Conservation (phyloP, 2,888 invertebrate genomes). For the Rhopalosiphum nymphaeae region DNA sequence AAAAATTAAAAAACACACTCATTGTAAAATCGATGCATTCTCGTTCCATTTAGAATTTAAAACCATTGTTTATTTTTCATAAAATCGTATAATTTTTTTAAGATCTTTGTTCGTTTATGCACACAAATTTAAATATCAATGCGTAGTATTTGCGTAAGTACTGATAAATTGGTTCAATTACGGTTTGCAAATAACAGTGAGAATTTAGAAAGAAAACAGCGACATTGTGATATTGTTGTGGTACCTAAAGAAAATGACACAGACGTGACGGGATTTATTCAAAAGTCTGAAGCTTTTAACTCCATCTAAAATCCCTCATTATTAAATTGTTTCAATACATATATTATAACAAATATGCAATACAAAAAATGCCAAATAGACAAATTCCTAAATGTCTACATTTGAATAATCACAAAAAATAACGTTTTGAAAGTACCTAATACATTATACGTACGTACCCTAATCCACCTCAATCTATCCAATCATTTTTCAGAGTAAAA, state of each 20-base stretch:
- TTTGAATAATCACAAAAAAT: slow-evolving; percentile 18
- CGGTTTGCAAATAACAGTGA: background rate
- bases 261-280: slow-evolving; percentile 24
- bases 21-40: background rate
- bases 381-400: background rate
- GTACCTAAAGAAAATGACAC: background rate
- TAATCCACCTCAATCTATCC: slow-evolving; percentile 21
- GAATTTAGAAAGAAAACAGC: background rate
- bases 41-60: too few species aligned
- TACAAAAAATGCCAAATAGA: background rate
- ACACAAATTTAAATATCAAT: background rate
- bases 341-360: background rate
- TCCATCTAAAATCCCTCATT: slow-evolving; percentile 4
- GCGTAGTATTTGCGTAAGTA: background rate
- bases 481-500: background rate
- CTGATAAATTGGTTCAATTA: background rate
- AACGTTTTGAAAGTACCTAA: slow-evolving; percentile 14
- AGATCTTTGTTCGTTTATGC: background rate
- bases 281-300: slow-evolving; percentile 2
- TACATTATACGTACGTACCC: slow-evolving; percentile 16
- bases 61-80: background rate
- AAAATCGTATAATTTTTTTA: background rate
- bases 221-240: background rate
- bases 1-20: background rate
- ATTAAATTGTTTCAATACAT: background rate